A percentile compares a stretch with the other conserved stretches of the same genome.
Conservation (phyloP, 1,140 invertebrate genomes). For the Temnothorax nylanderi region DNA sequence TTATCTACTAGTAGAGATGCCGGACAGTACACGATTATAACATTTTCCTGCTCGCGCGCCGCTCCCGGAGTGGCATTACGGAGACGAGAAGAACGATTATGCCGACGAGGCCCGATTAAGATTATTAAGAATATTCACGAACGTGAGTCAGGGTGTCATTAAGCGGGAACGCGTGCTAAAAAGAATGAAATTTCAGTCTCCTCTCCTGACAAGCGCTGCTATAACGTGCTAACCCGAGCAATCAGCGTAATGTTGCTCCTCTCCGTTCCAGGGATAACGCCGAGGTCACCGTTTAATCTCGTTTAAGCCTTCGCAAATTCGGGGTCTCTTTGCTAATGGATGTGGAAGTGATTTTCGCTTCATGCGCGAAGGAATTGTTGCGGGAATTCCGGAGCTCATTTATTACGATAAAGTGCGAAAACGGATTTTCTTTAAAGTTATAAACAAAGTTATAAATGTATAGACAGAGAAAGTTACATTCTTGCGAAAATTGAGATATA, state of each 20-base stretch:
- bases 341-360: conserved; percentile 34
- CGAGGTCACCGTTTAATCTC: conserved; percentile 43
- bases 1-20: conserved; percentile 18
- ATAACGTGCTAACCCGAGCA: conserved; percentile 44
- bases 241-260: conserved; percentile 58
- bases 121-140: conserved; percentile 75
- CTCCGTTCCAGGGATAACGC: conserved; percentile 36
- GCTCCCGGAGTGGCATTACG: not conserved
- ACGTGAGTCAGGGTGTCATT: conserved; percentile 69
- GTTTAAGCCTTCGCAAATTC: conserved; percentile 41
- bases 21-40: conserved; percentile 35
- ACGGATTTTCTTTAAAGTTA: not conserved
- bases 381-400: not conserved
- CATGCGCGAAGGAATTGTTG: not conserved
- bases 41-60: not conserved
- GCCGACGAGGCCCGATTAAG: conserved; percentile 72
- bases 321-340: conserved; percentile 1
- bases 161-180: conserved; percentile 50
- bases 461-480: not conserved
- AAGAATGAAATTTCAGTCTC: conserved; percentile 67
- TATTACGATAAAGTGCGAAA: not conserved
- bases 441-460: too few species aligned
- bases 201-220: not conserved
- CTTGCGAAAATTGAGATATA: not conserved
- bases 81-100: conserved; percentile 55